A percentile compares a stretch with the other conserved stretches of the same genome.
phyloP scores from a whole-genome alignment of 2,113 vertebrate species.

The Passer montanus region DNA sequence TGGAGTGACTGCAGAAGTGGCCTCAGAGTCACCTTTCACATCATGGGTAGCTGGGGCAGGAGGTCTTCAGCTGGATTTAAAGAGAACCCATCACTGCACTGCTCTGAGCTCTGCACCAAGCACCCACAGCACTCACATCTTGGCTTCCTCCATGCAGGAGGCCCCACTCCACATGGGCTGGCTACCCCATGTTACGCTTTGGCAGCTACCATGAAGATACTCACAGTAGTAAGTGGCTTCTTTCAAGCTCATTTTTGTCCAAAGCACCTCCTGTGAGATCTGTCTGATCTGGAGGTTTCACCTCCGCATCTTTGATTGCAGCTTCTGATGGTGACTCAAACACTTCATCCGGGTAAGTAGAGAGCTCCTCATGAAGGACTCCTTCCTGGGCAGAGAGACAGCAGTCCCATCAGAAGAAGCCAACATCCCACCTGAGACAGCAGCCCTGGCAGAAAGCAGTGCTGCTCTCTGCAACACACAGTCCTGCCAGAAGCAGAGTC shows the following conservation, averaged over 20 bases:
- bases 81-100: background rate
- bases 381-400: constrained; percentile 82
- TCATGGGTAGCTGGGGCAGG: background rate
- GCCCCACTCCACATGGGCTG: background rate
- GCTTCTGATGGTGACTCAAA: constrained; percentile 93
- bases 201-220: constrained; percentile 50
- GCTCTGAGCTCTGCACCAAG: background rate
- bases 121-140: background rate
- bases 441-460: background rate
- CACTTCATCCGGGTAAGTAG: constrained; percentile 90
- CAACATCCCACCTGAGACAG: background rate
- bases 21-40: background rate
- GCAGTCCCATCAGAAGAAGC: background rate
- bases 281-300: constrained; percentile 78
- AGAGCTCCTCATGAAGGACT: constrained; percentile 91
- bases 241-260: constrained; percentile 91
- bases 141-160: background rate
- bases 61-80: background rate
- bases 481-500: background rate
- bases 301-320: constrained; percentile 84
- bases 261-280: constrained; percentile 92
- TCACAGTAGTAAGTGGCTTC: constrained; percentile 95
- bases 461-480: background rate
- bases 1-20: background rate
- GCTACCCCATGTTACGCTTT: background rate